A percentile compares a stretch with the other conserved stretches of the same genome.
Evolutionary conservation across 1,140 invertebrate genomes (phyloP).

Genomic region (Augochlora pura): DNA sequence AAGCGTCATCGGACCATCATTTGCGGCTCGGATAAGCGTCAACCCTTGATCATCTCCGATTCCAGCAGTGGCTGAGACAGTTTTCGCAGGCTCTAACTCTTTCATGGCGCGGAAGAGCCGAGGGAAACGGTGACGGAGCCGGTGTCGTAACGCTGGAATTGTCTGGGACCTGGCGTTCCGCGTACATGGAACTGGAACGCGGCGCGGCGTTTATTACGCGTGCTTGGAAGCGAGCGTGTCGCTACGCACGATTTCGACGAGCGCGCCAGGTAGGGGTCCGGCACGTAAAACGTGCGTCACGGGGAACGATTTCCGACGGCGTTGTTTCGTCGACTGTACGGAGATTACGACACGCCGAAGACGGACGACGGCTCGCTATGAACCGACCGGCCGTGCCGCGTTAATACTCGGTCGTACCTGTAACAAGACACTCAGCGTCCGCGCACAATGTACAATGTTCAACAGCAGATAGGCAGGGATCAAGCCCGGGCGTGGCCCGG

Average conservation of each 20-base stretch:
- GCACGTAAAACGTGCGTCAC: constrained; percentile 30
- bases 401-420: constrained; percentile 4
- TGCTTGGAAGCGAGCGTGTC: background rate
- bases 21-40: too few species aligned
- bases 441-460: constrained; percentile 1
- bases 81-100: too few species aligned
- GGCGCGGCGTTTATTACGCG: background rate
- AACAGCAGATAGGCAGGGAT: background rate
- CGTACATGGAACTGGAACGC: background rate
- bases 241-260: background rate
- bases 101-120: too few species aligned
- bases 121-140: too few species aligned
- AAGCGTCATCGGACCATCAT: too few species aligned
- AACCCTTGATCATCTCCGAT: too few species aligned
- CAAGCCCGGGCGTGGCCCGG: background rate
- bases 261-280: background rate
- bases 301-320: constrained; percentile 16
- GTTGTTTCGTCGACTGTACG: constrained; percentile 27
- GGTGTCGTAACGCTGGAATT: background rate
- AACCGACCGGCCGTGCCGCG: constrained; percentile 5
- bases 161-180: background rate
- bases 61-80: too few species aligned
- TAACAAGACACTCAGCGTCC: constrained; percentile 27
- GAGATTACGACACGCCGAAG: constrained; percentile 23
- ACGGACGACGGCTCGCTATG: constrained; percentile 12